A percentile compares a stretch with the other conserved stretches of the same genome.
Evolutionary conservation across 1,140 invertebrate species (phyloP).

Genomic region (Caenorhabditis tropicalis): DNA sequence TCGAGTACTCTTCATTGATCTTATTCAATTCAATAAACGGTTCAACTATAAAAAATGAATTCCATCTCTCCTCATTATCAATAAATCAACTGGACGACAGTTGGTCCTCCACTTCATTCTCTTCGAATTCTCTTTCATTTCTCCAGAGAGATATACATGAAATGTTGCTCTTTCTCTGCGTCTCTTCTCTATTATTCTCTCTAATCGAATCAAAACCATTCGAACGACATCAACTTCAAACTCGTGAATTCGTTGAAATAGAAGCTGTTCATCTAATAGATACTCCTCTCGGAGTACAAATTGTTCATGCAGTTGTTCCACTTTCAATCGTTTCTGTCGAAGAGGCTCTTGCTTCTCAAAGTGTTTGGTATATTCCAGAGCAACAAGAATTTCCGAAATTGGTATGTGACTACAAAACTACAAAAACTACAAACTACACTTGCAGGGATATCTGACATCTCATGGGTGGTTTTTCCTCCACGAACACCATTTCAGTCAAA

Average conservation of each 20-base stretch:
- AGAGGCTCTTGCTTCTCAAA: background rate
- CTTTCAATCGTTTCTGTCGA: background rate
- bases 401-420: background rate
- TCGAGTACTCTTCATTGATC: background rate
- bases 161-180: background rate
- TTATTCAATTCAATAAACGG: too few relatives aligned
- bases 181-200: background rate
- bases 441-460: background rate
- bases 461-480: conserved; percentile 12
- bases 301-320: background rate
- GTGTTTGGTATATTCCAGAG: conserved; percentile 27
- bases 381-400: conserved; percentile 27
- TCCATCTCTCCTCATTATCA: background rate
- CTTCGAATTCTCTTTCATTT: too few relatives aligned
- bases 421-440: background rate
- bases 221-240: background rate
- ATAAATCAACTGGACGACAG: background rate
- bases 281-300: background rate
- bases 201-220: background rate
- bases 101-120: too few relatives aligned
- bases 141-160: background rate
- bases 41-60: too few relatives aligned
- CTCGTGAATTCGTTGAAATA: background rate
- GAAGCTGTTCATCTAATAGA: background rate
- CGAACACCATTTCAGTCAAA: background rate